Percentiles rank a stretch among this genome's conserved stretches.
These are phyloP conservation scores for Microctenopoma lineatum DNA, from an alignment of 2,797 vertebrate genomes.

Conservation along the genomic window DNA sequence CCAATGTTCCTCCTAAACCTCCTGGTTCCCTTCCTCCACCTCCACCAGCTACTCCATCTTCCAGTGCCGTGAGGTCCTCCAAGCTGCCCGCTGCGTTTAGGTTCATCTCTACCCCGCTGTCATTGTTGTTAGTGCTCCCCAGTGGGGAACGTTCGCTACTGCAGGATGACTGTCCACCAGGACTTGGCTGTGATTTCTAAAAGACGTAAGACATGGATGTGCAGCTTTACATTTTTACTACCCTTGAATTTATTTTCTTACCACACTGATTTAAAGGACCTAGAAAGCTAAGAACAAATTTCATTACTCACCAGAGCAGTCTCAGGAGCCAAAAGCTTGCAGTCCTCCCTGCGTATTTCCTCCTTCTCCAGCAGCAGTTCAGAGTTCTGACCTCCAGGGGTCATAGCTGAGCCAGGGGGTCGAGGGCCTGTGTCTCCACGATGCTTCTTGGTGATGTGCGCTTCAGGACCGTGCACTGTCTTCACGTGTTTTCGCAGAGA, in stretches of 20 bases:
- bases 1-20: slow-evolving; percentile 84
- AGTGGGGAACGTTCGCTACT: slow-evolving; percentile 96
- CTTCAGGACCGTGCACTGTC: slow-evolving; percentile 96
- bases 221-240: background rate
- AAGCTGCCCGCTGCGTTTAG: slow-evolving; percentile 93
- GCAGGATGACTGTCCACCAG: slow-evolving; percentile 94
- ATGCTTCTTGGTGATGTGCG: slow-evolving; percentile 97
- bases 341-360: slow-evolving; percentile 87
- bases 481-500: slow-evolving; percentile 97
- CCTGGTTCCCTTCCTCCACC: slow-evolving; percentile 76
- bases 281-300: background rate
- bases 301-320: slow-evolving; percentile 83
- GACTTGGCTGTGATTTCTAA: slow-evolving; percentile 95
- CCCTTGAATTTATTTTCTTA: background rate
- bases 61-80: slow-evolving; percentile 93
- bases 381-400: slow-evolving; percentile 75
- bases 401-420: slow-evolving; percentile 75
- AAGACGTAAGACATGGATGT: background rate
- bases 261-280: background rate
- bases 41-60: slow-evolving; percentile 86
- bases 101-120: slow-evolving; percentile 98
- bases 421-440: slow-evolving; percentile 89
- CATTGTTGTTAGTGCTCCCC: slow-evolving; percentile 95
- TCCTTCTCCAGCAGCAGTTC: slow-evolving; percentile 93
- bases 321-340: slow-evolving; percentile 90